Evolutionary conservation across 1,140 invertebrate species (phyloP), one percentile per base, ranked within the genome.

Genomic region (Elysia chlorotica): DNA sequence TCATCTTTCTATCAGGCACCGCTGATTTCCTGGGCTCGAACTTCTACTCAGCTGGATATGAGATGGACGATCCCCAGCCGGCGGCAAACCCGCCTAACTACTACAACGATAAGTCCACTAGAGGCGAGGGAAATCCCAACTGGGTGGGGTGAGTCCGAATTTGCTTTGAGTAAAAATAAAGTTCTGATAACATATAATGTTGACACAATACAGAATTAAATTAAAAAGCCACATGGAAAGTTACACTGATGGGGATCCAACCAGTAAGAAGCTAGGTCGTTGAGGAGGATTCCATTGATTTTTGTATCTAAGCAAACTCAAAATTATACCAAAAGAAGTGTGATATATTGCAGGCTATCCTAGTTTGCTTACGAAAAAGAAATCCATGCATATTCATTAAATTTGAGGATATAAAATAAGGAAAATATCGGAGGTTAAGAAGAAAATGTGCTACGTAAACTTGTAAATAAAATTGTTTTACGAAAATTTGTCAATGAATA

Each of bases 21-120:
- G 70, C 66, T 30, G 83, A 87, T 73, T 84, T 84, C 57, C 77
- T 86, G 31, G 83, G 81, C 30, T 77, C 82, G 14, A 88, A 87
- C 65, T 79, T 83, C 59, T 85, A 87, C 74, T 81, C 81, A 1
- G 80, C 84, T 2, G 70, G 73, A 19, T 66, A 82, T 3, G 81
- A 79, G 3, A 76, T 59, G 28, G 54, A 74, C 28, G 71, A 76
- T 53, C 73, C 54, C 0, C 57, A 76, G 35, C 65, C 77, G 0
- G 56, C 76, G 2, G 77, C 71, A 23, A 23, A 67, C 17, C 72
- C 72, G 19, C 74, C 74, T 14, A 74, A 69, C 66, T 79, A 79
- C 62, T 67, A 75, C 70, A 76, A 75, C 37, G 79, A 81, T 71
- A 56, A 73, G 57, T 74, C 74, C 59, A 73, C 77, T 25, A 73